These are phyloP conservation scores for Ferdinandea cuprea DNA, from an alignment of 2,888 invertebrate genomes.

Conservation along the genomic window DNA sequence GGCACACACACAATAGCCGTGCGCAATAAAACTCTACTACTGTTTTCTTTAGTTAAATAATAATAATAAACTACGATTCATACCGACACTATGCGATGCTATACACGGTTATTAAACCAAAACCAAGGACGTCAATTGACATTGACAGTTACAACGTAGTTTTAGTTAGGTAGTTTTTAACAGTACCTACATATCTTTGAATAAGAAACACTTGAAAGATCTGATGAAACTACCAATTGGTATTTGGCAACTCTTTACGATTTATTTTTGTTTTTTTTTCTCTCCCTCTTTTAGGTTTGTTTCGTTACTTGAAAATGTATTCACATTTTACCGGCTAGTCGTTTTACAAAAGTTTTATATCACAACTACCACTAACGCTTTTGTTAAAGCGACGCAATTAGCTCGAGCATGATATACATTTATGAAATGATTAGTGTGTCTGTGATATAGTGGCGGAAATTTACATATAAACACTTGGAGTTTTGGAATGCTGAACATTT, in stretches of 20 bases:
- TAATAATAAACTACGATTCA: constrained; percentile 1
- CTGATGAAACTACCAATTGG: constrained; percentile 30
- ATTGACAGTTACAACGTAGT: constrained; percentile 6
- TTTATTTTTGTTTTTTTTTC: not conserved
- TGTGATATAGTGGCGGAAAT: not conserved
- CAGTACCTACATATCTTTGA: not conserved
- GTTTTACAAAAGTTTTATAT: constrained; percentile 29
- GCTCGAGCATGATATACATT: not conserved
- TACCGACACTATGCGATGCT: not conserved
- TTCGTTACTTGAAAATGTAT: not conserved
- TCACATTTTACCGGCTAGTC: constrained; percentile 44
- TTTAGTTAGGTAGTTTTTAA: not conserved
- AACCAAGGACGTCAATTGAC: constrained; percentile 36
- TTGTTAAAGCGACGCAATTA: not conserved
- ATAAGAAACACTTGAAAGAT: constrained; percentile 8
- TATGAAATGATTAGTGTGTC: too few relatives aligned
- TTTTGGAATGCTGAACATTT: too few relatives aligned
- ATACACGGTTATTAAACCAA: not conserved
- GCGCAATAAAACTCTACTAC: constrained; percentile 1
- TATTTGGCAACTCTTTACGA: constrained; percentile 4
- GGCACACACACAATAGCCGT: constrained; percentile 12
- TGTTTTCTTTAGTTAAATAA: too few relatives aligned
- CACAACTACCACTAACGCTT: constrained; percentile 15
- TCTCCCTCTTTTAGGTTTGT: not conserved
- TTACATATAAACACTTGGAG: too few relatives aligned